A percentile compares a stretch with the other conserved stretches of the same genome.
phyloP scores from a whole-genome alignment of 2,113 vertebrate genomes.

The Anas platyrhynchos region DNA sequence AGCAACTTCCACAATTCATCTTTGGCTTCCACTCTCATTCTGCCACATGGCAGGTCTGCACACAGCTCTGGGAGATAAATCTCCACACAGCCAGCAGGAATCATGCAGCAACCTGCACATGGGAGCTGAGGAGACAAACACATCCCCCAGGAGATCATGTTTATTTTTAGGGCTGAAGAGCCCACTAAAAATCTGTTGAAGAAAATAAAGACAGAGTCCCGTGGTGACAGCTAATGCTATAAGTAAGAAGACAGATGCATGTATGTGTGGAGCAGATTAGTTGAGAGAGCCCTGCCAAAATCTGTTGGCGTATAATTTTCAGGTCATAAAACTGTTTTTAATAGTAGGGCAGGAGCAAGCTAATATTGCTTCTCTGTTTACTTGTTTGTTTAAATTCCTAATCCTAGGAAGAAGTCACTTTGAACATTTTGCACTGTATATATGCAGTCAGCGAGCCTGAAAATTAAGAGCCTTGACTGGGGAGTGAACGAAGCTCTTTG shows the following conservation, averaged over 20 bases:
- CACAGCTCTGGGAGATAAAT: slow-evolving; percentile 3
- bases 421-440: background rate
- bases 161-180: slow-evolving; percentile 52
- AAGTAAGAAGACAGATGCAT: slow-evolving; percentile 27
- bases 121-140: slow-evolving; percentile 16
- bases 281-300: slow-evolving; percentile 29
- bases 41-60: background rate
- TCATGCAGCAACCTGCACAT: background rate
- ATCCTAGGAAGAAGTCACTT: slow-evolving; percentile 41
- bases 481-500: slow-evolving; percentile 26
- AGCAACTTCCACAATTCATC: background rate
- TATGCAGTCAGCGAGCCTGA: background rate
- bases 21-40: background rate
- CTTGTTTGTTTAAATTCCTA: slow-evolving; percentile 45
- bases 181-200: slow-evolving; percentile 60
- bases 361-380: slow-evolving; percentile 47
- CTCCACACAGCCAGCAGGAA: background rate
- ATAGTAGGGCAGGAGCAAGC: background rate
- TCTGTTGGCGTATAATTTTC: background rate
- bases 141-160: slow-evolving; percentile 1
- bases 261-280: background rate
- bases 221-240: slow-evolving; percentile 11
- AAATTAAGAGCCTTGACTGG: background rate
- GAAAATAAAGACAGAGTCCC: slow-evolving; percentile 49
- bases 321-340: slow-evolving; percentile 50